Base-by-base conservation (phyloP, 2,113 vertebrate species). In the Nyctibius bracteatus region DNA sequence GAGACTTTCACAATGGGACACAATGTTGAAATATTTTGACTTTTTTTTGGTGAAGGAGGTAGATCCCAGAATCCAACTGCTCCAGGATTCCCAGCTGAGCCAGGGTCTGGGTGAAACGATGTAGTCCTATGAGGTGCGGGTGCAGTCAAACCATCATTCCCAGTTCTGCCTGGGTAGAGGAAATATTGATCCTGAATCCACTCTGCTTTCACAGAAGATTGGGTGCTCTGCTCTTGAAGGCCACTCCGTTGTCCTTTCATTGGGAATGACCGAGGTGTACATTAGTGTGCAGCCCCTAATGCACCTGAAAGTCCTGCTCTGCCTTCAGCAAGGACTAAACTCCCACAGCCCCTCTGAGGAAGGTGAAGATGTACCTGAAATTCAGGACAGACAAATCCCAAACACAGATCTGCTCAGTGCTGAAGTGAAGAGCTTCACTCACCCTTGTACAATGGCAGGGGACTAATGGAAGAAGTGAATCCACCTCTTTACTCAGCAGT, bases 21-120 rank as follows among this genome's bases (percentile, higher is more conserved):
- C 28, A 21, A 19, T 90, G 88, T 86, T 84, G 90, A 95, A 95
- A 94, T 73, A 28, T 77, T 92, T 62, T 75, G 35, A 75, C 57
- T 79, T 49, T 93, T 80, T 72, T 65, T 57, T 66, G 17, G 51
- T 83, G 21, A 55, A 81, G 92, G 83, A 91, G 83, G 91, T 92
- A 55, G 91, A 84, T 58, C 82, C 55, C 71, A 70, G 74, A 13
- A 71, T 73, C 62, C 63, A 39, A 1, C 12, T 71, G 28, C 66
- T 46, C 31, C 2, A 7, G 44, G 28, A 46, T 12, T 85, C 67
- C 74, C 90, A 65, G 74, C 47, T 68, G 57, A 65, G 70, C 23
- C 24, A 43, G 13, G 27, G 10, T 58, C 27, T 54, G 35, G 24
- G 20, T 1, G 22, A 17, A 61, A 44, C 0, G 1, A 8, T 25